Percentiles rank a stretch among this genome's conserved stretches.
Evolutionary conservation across 2,797 vertebrate species (phyloP).

Genomic region (Toxotes lorentzi): DNA sequence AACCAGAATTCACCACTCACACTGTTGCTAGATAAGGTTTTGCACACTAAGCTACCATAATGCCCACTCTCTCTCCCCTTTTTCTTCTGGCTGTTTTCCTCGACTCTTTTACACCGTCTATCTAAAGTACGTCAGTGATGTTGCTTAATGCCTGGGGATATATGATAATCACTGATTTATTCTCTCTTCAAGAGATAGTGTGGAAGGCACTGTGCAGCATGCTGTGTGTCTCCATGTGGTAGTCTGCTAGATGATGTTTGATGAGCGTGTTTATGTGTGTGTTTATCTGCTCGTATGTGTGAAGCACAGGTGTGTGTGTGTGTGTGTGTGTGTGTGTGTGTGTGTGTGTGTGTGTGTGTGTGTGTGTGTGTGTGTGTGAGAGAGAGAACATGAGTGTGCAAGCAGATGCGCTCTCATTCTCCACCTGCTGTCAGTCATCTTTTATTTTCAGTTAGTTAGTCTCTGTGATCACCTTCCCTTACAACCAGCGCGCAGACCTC

Average conservation of each 20-base stretch:
- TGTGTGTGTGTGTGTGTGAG: background rate
- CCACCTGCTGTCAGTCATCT: slow-evolving; percentile 47
- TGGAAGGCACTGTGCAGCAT: slow-evolving; percentile 36
- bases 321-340: background rate
- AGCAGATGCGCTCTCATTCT: slow-evolving; percentile 26
- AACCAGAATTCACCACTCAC: slow-evolving; percentile 13
- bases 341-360: background rate
- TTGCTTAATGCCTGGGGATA: slow-evolving; percentile 52
- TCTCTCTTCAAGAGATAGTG: slow-evolving; percentile 48
- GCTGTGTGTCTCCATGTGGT: slow-evolving; percentile 51
- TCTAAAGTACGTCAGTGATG: slow-evolving; percentile 46
- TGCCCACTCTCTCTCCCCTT: background rate
- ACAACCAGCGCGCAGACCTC: slow-evolving; percentile 23
- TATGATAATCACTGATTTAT: slow-evolving; percentile 72
- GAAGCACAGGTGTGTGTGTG: slow-evolving; percentile 16
- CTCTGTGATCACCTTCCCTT: slow-evolving; percentile 54
- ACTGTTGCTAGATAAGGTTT: slow-evolving; percentile 10
- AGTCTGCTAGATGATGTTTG: slow-evolving; percentile 57
- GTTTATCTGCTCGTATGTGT: slow-evolving; percentile 17
- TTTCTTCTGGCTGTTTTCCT: slow-evolving; percentile 8
- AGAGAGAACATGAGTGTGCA: background rate
- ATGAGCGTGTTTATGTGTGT: slow-evolving; percentile 50
- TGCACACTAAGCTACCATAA: background rate
- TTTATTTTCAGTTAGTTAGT: slow-evolving; percentile 41
- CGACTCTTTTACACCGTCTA: slow-evolving; percentile 11